Evolutionary conservation across 2,797 vertebrate species (phyloP).

Genomic region (Gadopsis bispinosus): DNA sequence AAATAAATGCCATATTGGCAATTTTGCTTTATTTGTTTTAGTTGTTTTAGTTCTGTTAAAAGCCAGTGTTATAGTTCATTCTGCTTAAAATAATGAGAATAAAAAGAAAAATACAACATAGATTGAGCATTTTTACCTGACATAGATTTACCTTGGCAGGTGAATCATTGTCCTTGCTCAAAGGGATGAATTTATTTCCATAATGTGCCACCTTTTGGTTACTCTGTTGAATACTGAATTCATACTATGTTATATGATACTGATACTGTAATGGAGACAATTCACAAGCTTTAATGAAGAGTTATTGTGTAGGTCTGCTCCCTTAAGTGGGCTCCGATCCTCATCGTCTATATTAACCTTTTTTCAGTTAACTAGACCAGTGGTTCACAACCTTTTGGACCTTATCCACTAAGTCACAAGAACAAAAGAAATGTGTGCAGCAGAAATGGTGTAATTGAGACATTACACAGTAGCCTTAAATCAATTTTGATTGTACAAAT

Average conservation of each 20-base stretch:
- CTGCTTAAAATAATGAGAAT: not conserved
- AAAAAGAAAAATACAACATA: not conserved
- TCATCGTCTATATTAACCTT: not conserved
- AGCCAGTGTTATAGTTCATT: not conserved
- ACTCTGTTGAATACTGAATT: not conserved
- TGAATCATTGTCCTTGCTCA: constrained; percentile 53
- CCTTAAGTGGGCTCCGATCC: not conserved
- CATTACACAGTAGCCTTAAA: not conserved
- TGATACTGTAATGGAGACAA: not conserved
- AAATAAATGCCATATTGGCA: constrained; percentile 60
- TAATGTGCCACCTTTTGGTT: constrained; percentile 19
- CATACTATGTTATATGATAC: not conserved
- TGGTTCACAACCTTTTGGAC: not conserved
- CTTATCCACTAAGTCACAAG: no score
- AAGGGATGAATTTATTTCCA: constrained; percentile 26
- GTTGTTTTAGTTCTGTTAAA: not conserved
- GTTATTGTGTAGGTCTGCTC: not conserved
- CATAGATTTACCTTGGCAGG: constrained; percentile 16
- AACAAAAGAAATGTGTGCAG: not conserved
- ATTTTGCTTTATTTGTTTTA: not conserved
- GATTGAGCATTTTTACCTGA: constrained; percentile 8
- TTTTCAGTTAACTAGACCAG: not conserved
- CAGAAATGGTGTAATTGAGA: not conserved
- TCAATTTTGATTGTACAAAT: constrained; percentile 70
- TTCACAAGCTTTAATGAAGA: not conserved